Base-by-base conservation (phyloP, 2,113 vertebrate genomes). In the Tonatia bakeri region DNA sequence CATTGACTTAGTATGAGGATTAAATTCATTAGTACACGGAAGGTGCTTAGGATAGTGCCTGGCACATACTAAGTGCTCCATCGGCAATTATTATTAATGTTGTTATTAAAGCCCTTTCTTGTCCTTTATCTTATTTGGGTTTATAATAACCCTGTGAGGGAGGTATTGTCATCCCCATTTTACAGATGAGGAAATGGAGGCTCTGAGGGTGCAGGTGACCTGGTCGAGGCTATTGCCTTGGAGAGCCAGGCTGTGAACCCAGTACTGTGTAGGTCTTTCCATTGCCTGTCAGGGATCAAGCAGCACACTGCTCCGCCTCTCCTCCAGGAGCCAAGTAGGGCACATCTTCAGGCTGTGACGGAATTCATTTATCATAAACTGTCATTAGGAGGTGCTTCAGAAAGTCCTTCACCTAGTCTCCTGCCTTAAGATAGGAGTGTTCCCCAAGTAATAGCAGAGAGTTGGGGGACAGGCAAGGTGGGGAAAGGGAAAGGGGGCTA, bases 131-230 rank as follows among this genome's bases (percentile, higher is more conserved):
- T 84, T 40, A 31, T 70, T 65, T 50, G n/a, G 59, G 43, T n/a
- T 94, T 40, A 26, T 47, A 64, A 56, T 84, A 85, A 82, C 59
- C 38, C 45, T 26, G 11, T 83, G 52, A 64, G 33, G 16, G 36
- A 75, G 36, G 36, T 76, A 43, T 59, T 76, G 1, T 87, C 70
- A 79, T 38, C 7, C 61, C 31, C 52, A 28, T 40, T 92, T 81
- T 75, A 75, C 89, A 94, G 40, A 36, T 75, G 82, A 80, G 52
- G 38, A 97, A 70, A 81, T 81, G n/a, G 47, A 94, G 61, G 33
- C 28, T 54, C 54, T n/a, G 61, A 75, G 45, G 79, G 47, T 43
- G 33, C 7, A 52, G 33, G 59, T 72, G 54, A 59, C 69, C 59
- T 40, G 65, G 36, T 15, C 56, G 50, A 38, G 4, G 38, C 90